Percentiles rank a stretch among this genome's conserved stretches.
Evolutionary conservation across 2,888 invertebrate species (phyloP).

Genomic region (Oxytorus armatus): DNA sequence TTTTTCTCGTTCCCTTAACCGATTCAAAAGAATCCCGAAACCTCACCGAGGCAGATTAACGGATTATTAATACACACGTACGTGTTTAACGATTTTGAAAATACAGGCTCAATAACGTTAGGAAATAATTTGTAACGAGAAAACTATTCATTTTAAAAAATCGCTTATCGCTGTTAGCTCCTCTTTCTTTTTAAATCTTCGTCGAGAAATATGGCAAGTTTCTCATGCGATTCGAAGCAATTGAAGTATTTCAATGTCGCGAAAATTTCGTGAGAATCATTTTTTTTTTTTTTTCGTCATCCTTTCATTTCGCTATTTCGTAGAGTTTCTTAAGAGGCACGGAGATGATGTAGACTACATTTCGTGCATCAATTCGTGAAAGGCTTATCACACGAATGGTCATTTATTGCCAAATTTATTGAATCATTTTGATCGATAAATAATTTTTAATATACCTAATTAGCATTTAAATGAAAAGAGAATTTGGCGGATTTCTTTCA

Average conservation of each 20-base stretch:
- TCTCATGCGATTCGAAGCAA: conserved; percentile 12
- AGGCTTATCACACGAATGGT: conserved; percentile 35
- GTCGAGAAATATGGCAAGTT: conserved; percentile 1
- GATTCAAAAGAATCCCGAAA: conserved; percentile 27
- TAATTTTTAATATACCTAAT: conserved; percentile 40
- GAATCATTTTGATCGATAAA: conserved; percentile 41
- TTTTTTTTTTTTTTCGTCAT: no score
- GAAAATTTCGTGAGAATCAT: conserved; percentile 24
- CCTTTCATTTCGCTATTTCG: no score
- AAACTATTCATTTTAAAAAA: conserved; percentile 45
- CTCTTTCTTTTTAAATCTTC: not conserved
- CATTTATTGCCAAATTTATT: conserved; percentile 49
- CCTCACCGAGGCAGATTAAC: no score
- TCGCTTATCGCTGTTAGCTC: conserved; percentile 53
- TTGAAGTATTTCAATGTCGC: not conserved
- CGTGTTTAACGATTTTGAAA: no score
- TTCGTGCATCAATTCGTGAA: conserved; percentile 20
- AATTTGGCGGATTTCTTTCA: not conserved
- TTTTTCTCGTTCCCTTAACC: not conserved
- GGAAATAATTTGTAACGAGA: conserved; percentile 51
- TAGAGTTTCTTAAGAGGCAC: no score
- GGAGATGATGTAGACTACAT: conserved; percentile 38
- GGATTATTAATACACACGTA: no score
- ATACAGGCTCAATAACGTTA: conserved; percentile 64
- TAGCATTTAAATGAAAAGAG: conserved; percentile 31